Evolutionary conservation across 2,797 vertebrate species (phyloP), one percentile per base, ranked within the genome.

Genomic region (Sebastes melanostomus): DNA sequence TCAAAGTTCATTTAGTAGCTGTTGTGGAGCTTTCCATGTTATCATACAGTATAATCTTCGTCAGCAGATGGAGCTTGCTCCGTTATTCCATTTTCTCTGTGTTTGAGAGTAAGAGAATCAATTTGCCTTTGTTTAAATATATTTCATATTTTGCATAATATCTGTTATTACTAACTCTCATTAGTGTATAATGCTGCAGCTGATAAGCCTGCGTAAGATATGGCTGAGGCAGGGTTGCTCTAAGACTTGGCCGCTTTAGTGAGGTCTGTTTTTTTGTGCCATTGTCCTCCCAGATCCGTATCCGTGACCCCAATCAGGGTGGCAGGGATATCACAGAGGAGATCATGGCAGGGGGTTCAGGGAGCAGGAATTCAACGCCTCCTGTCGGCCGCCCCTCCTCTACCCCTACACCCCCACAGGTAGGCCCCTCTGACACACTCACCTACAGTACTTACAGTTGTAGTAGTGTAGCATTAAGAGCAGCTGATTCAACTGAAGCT

Each of bases 301-400:
- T 99, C 91, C 96, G 98, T 77, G 98, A 99, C 95, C 98, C 98
- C 73, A 99, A 98, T 94, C 98, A 99, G 92, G 98, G 98, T 27
- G 98, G 98, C 86, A 97, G 95, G 94, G 98, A 99, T 86, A 98
- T 99, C 94, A 99, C 98, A 1, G 98, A 99, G 88, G 98, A 99
- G 93, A 99, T 99, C 86, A 98, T 99, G 98, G 97, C 97, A 11
- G 96, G 95, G 75, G 94, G 92, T 63, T 97, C 97, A 29, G 96
- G 94, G 83, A 95, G 94, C 90, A 93, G 95, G 81, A 96, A 95
- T 92, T 95, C 94, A 82, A 96, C 95, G 5, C 96, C 96, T 88
- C 96, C 95, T 70, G 84, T 93, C 83, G 96, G 90, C 87, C 96
- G 91, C 83, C 95, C 97, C 80, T 97, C 98, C 87, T 97, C 98